phyloP scores from a whole-genome alignment of 2,113 vertebrate genomes.

The Anser cygnoides region DNA sequence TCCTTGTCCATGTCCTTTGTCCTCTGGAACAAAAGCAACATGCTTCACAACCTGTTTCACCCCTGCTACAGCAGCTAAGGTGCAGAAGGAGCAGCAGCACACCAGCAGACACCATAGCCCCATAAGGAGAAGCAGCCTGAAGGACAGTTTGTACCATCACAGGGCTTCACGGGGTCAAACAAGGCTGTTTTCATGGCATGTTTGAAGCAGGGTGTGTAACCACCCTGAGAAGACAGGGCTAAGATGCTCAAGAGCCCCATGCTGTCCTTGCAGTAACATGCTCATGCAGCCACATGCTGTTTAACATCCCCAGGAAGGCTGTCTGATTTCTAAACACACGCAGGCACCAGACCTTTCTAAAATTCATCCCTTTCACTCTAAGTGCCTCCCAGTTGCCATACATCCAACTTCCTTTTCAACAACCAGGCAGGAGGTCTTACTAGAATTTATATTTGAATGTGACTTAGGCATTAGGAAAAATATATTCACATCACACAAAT shows the following conservation, averaged over 20 bases:
- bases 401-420: background rate
- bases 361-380: background rate
- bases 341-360: background rate
- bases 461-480: background rate
- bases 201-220: background rate
- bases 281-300: background rate
- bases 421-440: background rate
- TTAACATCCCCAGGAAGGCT: background rate
- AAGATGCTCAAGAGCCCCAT: background rate
- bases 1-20: background rate
- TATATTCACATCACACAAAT: background rate
- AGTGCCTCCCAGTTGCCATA: background rate
- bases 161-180: background rate
- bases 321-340: background rate
- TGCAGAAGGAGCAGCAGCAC: background rate
- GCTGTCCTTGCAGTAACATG: background rate
- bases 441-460: background rate
- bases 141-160: background rate
- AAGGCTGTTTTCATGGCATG: background rate
- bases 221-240: background rate
- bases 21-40: background rate
- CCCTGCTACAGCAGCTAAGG: background rate
- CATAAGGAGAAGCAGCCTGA: background rate
- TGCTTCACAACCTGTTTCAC: too few species aligned
- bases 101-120: background rate